These are phyloP conservation scores for Amazona vittata DNA, from an alignment of 2,113 vertebrate genomes.

Conservation along the genomic window DNA sequence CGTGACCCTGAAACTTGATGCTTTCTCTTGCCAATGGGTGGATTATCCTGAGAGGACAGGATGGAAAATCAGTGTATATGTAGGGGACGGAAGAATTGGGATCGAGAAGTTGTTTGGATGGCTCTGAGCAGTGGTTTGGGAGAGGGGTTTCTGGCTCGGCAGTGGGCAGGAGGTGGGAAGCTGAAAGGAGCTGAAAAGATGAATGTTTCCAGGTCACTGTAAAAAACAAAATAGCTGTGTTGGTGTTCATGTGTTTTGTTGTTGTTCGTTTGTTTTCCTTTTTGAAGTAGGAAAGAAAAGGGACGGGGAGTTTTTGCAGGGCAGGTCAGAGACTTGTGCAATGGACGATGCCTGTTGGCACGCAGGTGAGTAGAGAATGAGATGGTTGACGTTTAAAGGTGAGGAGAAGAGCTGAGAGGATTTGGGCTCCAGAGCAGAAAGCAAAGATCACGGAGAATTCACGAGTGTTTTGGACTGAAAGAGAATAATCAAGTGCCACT, in stretches of 20 bases:
- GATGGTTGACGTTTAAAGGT: neutral
- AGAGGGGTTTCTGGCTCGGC: conserved; percentile 8
- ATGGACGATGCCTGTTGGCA: conserved; percentile 47
- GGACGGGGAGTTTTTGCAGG: conserved; percentile 35
- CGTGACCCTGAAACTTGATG: conserved; percentile 35
- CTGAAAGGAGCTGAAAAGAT: neutral
- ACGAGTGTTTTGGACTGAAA: neutral
- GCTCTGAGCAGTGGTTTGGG: conserved; percentile 30
- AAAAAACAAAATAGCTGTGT: conserved; percentile 39
- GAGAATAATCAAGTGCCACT: neutral
- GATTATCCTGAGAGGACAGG: neutral
- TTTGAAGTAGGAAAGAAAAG: conserved; percentile 52
- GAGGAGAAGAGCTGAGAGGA: conserved; percentile 13
- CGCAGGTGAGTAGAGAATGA: conserved; percentile 9
- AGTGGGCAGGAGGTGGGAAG: neutral
- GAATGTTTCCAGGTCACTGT: conserved; percentile 65
- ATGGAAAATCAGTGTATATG: neutral
- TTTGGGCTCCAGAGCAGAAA: conserved; percentile 1
- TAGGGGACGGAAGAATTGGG: neutral
- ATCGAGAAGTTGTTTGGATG: neutral
- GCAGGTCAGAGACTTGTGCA: conserved; percentile 26
- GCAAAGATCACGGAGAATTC: neutral
- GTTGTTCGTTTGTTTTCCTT: neutral
- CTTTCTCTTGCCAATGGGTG: neutral
- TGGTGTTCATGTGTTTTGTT: conserved; percentile 60